Evolutionary conservation across 2,888 invertebrate genomes (phyloP).

Genomic region (Petrophora chlorosata): DNA sequence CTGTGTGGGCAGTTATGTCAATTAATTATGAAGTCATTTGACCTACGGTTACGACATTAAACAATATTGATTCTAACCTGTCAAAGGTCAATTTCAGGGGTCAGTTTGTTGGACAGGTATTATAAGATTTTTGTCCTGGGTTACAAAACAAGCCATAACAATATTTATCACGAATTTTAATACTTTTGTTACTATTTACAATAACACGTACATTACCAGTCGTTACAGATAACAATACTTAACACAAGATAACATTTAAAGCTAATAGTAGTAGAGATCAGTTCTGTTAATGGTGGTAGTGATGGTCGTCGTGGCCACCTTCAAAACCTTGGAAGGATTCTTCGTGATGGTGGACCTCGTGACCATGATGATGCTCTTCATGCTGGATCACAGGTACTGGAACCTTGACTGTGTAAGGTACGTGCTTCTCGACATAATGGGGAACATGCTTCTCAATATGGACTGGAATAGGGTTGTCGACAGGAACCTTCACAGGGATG

Average conservation of each 20-base stretch:
- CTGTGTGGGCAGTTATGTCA: background rate
- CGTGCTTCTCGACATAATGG: conserved; percentile 86
- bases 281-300: conserved; percentile 74
- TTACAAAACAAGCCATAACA: conserved; percentile 35
- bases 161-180: conserved; percentile 69
- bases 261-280: conserved; percentile 77
- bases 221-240: conserved; percentile 66
- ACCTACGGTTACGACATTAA: no score
- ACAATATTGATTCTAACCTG: no score
- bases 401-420: conserved; percentile 88
- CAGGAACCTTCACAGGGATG: conserved; percentile 86
- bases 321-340: conserved; percentile 49
- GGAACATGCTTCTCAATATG: conserved; percentile 88
- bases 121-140: background rate
- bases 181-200: conserved; percentile 79
- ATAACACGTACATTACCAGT: conserved; percentile 61
- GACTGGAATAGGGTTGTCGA: conserved; percentile 84
- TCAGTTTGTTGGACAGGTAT: background rate
- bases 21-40: no score
- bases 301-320: conserved; percentile 52
- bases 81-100: no score
- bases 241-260: conserved; percentile 80
- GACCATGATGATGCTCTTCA: conserved; percentile 51
- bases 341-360: conserved; percentile 45
- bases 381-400: conserved; percentile 86